Percentiles rank a stretch among this genome's conserved stretches.
phyloP scores from a whole-genome alignment of 2,113 vertebrate species.

The Scomber scombrus region DNA sequence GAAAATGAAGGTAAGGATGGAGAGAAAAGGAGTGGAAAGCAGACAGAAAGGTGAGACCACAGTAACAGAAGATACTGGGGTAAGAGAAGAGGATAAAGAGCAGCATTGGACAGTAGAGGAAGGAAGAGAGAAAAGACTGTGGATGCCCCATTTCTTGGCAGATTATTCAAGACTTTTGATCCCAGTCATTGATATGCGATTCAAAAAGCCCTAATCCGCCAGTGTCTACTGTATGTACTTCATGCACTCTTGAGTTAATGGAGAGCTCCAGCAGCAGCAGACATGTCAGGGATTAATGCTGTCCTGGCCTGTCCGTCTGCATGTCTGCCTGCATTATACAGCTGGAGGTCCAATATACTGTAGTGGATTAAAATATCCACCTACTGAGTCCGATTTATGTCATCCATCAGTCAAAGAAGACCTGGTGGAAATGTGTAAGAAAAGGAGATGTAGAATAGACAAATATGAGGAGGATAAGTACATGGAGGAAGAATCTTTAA shows the following conservation, averaged over 20 bases:
- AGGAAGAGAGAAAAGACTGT: not conserved
- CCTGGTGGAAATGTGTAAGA: not conserved
- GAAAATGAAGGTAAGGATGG: not conserved
- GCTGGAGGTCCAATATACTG: slow-evolving; percentile 17
- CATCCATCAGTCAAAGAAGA: slow-evolving; percentile 5
- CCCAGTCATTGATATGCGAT: slow-evolving; percentile 13
- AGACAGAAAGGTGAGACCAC: not conserved
- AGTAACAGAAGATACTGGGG: not conserved
- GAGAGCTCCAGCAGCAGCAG: slow-evolving; percentile 43
- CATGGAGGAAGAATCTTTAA: not conserved
- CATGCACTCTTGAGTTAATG: slow-evolving; percentile 38
- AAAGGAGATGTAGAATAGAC: not conserved
- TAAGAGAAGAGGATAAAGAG: not conserved
- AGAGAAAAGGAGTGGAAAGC: slow-evolving; percentile 5
- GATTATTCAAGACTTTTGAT: slow-evolving; percentile 29
- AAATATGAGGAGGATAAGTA: not conserved
- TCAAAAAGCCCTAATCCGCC: slow-evolving; percentile 37
- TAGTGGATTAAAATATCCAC: slow-evolving; percentile 27
- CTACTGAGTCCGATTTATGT: not conserved
- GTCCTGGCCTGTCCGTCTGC: slow-evolving; percentile 32
- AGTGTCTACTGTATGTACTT: slow-evolving; percentile 16
- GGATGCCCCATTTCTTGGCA: not conserved
- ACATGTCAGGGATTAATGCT: slow-evolving; percentile 69
- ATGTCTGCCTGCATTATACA: slow-evolving; percentile 36
- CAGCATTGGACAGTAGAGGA: not conserved